These are phyloP conservation scores for Leptobrachium leishanense DNA, from an alignment of 2,113 vertebrate genomes.

Conservation along the genomic window DNA sequence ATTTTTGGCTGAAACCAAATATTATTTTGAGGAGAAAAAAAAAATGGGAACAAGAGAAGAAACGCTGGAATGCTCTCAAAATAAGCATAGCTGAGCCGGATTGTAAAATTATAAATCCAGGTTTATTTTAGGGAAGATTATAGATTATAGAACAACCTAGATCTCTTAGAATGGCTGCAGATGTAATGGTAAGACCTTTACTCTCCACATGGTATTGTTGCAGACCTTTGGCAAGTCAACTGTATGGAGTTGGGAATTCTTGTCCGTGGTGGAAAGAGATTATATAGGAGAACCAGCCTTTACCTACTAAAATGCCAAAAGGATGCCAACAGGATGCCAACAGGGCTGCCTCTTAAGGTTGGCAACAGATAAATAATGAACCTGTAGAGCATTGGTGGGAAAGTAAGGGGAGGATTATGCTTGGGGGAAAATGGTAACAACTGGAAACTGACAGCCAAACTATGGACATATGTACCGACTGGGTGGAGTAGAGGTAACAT, in stretches of 20 bases:
- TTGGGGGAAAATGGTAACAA: background rate
- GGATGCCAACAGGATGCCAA: no score
- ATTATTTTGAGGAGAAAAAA: background rate
- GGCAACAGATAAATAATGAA: background rate
- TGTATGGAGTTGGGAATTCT: no score
- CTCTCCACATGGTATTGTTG: background rate
- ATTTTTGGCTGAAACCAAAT: conserved; percentile 4
- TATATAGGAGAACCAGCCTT: no score
- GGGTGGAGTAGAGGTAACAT: no score
- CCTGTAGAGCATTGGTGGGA: conserved; percentile 23
- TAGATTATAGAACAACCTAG: conserved; percentile 5
- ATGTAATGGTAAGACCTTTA: background rate
- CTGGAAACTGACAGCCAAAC: no score
- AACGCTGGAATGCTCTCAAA: conserved; percentile 2
- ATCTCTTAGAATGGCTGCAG: conserved; percentile 12
- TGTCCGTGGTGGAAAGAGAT: no score
- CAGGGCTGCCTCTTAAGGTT: background rate
- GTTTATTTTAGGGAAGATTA: no score
- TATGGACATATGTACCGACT: no score
- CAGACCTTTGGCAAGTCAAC: no score
- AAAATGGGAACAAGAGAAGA: background rate
- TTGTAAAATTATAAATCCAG: background rate
- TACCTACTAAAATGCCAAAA: no score
- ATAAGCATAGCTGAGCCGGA: conserved; percentile 14
- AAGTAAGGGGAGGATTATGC: conserved; percentile 6